Conservation (phyloP, 1,140 invertebrate species). For the Hyphantria cunea region DNA sequence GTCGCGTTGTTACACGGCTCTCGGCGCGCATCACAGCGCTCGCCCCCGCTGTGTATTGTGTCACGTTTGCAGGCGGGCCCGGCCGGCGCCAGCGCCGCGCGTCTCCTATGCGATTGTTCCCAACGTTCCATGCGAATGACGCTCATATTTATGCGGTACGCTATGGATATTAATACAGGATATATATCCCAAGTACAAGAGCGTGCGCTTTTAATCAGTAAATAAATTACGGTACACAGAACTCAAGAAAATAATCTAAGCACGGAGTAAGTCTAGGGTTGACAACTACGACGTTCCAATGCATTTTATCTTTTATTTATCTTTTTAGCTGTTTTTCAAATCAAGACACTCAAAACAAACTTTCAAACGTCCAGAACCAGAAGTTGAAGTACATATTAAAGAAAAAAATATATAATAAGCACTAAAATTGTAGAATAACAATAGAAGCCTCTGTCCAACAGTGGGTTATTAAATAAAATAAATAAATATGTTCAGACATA, state of each 20-base stretch:
- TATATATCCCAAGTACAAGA: not conserved
- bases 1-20: constrained; percentile 64
- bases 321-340: too few relatives aligned
- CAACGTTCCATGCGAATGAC: constrained; percentile 27
- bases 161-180: constrained; percentile 1
- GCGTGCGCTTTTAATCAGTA: not conserved
- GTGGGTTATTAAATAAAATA: too few relatives aligned
- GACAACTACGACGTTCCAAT: too few relatives aligned
- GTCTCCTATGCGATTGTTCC: constrained; percentile 34
- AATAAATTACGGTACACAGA: not conserved
- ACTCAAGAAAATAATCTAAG: not conserved
- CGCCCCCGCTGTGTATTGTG: constrained; percentile 23
- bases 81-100: not conserved
- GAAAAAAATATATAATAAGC: too few relatives aligned
- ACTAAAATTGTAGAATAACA: too few relatives aligned
- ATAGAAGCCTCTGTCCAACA: too few relatives aligned
- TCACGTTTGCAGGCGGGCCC: constrained; percentile 2
- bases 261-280: not conserved
- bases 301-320: too few relatives aligned
- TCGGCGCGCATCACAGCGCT: constrained; percentile 56
- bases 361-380: too few relatives aligned
- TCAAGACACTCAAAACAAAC: too few relatives aligned
- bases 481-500: too few relatives aligned
- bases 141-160: not conserved
- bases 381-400: too few relatives aligned